Percentiles rank a stretch among this genome's conserved stretches.
These are phyloP conservation scores for Brachymystax lenok DNA, from an alignment of 2,797 vertebrate species.

Conservation along the genomic window DNA sequence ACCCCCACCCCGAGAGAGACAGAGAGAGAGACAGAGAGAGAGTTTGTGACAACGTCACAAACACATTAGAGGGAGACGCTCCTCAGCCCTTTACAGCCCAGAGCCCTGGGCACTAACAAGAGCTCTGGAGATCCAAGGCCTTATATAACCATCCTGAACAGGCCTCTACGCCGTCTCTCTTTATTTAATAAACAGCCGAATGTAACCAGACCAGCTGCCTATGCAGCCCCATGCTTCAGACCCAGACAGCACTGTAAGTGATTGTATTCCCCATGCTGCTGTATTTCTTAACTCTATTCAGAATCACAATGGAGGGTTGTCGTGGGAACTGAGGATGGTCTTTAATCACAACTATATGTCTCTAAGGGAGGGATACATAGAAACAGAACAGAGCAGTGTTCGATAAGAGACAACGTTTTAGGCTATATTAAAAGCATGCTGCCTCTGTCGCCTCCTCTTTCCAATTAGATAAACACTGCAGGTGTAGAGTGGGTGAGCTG, in stretches of 20 bases:
- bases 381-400: neutral
- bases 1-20: conserved; percentile 2
- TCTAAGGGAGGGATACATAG: neutral
- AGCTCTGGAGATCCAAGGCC: conserved; percentile 17
- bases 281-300: conserved; percentile 18
- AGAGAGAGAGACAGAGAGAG: neutral
- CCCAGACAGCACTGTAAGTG: conserved; percentile 35
- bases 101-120: conserved; percentile 27
- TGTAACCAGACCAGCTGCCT: conserved; percentile 1
- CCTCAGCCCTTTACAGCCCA: conserved; percentile 20
- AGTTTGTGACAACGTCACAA: conserved; percentile 15
- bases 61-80: conserved; percentile 20
- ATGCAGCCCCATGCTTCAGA: conserved; percentile 13
- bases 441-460: neutral
- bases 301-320: conserved; percentile 37
- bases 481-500: neutral
- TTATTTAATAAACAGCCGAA: conserved; percentile 45
- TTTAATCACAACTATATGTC: conserved; percentile 34
- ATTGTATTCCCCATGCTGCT: conserved; percentile 42
- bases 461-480: neutral
- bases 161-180: conserved; percentile 18
- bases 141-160: conserved; percentile 29
- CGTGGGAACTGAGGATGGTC: conserved; percentile 16
- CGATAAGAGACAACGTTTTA: neutral
- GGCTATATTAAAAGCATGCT: neutral